These are phyloP conservation scores for Tolmerus cingulatus DNA, from an alignment of 2,888 invertebrate species.

Conservation along the genomic window DNA sequence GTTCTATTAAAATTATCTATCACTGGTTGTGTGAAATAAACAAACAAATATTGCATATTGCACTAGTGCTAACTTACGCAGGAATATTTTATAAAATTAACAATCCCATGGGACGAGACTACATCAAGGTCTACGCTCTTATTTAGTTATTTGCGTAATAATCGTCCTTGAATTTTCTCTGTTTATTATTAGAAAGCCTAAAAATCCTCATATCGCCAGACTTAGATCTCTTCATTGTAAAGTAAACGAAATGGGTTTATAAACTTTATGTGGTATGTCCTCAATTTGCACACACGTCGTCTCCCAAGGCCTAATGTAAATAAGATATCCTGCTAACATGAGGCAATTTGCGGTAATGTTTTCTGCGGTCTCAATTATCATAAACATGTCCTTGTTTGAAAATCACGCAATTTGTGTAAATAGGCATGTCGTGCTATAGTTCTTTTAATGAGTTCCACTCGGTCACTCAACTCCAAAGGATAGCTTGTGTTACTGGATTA, in stretches of 20 bases:
- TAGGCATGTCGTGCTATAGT: neutral
- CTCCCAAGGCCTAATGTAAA: neutral
- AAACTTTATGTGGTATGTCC: neutral
- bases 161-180: neutral
- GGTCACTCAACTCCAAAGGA: neutral
- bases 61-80: too few relatives aligned
- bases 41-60: too few relatives aligned
- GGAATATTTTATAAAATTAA: too few relatives aligned
- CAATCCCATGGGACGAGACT: too few relatives aligned
- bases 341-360: neutral
- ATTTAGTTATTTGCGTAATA: neutral
- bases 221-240: neutral
- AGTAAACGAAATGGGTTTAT: neutral
- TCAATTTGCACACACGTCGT: neutral
- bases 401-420: neutral
- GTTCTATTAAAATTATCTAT: too few relatives aligned
- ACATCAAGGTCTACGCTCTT: neutral
- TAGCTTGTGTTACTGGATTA: neutral
- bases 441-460: neutral
- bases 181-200: neutral
- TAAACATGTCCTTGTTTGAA: neutral
- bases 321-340: neutral
- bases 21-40: too few relatives aligned
- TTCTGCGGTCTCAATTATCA: neutral
- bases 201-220: neutral